Evolutionary conservation across 2,113 vertebrate genomes (phyloP).

Genomic region (human): GRCh38 chr14:34382501-34383000

Average conservation of each 20-base stretch:
- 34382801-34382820: constrained; percentile 43
- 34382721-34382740: too few relatives aligned
- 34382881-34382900: not conserved
- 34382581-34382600: too few relatives aligned
- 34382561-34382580: too few relatives aligned
- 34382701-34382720: too few relatives aligned
- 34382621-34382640: too few relatives aligned
- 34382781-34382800: not conserved
- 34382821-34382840: not conserved
- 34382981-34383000: not conserved
- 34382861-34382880: not conserved
- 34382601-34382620: too few relatives aligned
- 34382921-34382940: not conserved
- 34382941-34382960: not conserved
- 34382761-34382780: constrained; percentile 14
- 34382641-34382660: too few relatives aligned
- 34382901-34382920: constrained; percentile 20
- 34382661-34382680: too few relatives aligned
- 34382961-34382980: not conserved
- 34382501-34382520: too few relatives aligned
- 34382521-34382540: too few relatives aligned
- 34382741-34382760: not conserved
- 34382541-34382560: too few relatives aligned
- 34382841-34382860: not conserved
- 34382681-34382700: too few relatives aligned